phyloP scores from a whole-genome alignment of 1,140 invertebrate genomes.

The Mycetomoellerius zeteki region DNA sequence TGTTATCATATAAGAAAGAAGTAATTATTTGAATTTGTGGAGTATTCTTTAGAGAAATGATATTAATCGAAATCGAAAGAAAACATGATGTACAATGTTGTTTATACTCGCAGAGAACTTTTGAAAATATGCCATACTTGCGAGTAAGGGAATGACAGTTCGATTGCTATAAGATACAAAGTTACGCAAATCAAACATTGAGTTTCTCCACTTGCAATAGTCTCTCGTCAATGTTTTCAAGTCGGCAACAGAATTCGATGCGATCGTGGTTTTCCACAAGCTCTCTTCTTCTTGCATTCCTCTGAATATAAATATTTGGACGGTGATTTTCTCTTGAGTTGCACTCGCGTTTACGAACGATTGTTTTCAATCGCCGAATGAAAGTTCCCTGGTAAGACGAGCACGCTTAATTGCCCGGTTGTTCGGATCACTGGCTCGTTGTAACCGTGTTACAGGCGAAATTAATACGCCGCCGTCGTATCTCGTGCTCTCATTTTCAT shows the following conservation, averaged over 20 bases:
- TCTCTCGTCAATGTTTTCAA: constrained; percentile 5
- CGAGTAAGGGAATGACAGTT: constrained; percentile 39
- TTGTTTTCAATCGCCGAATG: constrained; percentile 46
- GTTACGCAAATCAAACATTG: constrained; percentile 67
- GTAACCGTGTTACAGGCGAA: constrained; percentile 66
- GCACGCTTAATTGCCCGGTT: constrained; percentile 70
- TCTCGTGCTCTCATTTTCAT: constrained; percentile 71
- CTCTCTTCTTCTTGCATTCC: not conserved
- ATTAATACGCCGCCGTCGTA: constrained; percentile 66
- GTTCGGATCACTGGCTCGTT: constrained; percentile 67
- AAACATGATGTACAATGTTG: not conserved
- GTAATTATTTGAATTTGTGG: not conserved
- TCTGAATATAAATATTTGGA: constrained; percentile 53
- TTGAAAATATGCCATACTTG: constrained; percentile 59
- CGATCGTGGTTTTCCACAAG: not conserved
- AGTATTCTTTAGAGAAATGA: not conserved
- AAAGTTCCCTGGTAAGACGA: constrained; percentile 28
- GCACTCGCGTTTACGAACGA: constrained; percentile 26
- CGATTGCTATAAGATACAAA: constrained; percentile 61
- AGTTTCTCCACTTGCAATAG: constrained; percentile 40
- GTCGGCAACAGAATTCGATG: constrained; percentile 10
- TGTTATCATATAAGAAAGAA: not conserved
- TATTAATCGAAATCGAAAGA: not conserved
- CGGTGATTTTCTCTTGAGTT: not conserved
- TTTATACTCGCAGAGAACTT: not conserved